phyloP scores from a whole-genome alignment of 2,797 vertebrate genomes.

The Hyperoplus lanceolatus region DNA sequence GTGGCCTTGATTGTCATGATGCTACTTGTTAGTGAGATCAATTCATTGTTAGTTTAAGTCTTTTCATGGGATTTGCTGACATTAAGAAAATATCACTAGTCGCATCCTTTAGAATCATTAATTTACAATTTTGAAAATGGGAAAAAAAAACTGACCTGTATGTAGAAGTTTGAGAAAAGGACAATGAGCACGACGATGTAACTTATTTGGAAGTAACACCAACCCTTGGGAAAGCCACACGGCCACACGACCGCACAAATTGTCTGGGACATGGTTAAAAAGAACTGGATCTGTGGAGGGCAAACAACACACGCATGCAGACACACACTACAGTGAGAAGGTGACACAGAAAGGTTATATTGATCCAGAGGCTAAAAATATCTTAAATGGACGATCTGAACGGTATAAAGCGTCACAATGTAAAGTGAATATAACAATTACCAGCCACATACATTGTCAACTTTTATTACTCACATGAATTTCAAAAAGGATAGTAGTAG shows the following conservation, averaged over 20 bases:
- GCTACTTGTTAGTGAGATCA: neutral
- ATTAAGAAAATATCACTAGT: neutral
- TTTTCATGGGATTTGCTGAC: neutral
- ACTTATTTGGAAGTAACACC: conserved; percentile 95
- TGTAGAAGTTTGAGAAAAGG: conserved; percentile 97
- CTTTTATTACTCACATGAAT: neutral
- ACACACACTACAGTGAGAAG: conserved; percentile 32
- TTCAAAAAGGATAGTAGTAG: neutral
- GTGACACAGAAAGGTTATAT: conserved; percentile 47
- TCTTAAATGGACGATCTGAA: conserved; percentile 15
- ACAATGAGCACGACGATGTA: conserved; percentile 94
- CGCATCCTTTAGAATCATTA: neutral
- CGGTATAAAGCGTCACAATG: neutral
- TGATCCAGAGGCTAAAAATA: conserved; percentile 61
- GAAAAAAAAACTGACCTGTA: conserved; percentile 85
- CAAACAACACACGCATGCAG: conserved; percentile 35
- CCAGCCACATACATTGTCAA: neutral
- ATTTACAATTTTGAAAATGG: neutral
- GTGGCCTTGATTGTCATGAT: neutral
- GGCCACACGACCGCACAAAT: conserved; percentile 92
- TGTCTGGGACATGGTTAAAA: conserved; percentile 94
- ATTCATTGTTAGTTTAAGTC: neutral
- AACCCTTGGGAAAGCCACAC: conserved; percentile 91
- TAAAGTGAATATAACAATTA: neutral
- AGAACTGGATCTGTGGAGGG: conserved; percentile 91